These are phyloP conservation scores for Solea senegalensis DNA, from an alignment of 2,113 vertebrate species.

Conservation along the genomic window DNA sequence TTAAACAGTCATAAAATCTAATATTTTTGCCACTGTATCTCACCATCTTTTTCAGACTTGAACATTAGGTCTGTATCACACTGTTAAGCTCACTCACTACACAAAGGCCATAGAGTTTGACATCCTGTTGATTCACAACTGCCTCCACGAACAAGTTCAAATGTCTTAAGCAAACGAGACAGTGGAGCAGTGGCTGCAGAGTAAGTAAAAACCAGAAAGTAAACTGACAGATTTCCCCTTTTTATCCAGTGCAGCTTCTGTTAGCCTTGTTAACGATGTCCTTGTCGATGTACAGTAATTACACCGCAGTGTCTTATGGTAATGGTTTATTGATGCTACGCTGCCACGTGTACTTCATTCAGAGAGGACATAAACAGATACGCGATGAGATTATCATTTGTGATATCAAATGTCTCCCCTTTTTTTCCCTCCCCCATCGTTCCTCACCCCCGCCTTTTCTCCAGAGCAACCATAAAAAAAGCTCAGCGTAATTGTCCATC, in stretches of 20 bases:
- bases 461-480: constrained; percentile 35
- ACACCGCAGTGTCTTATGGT: not conserved
- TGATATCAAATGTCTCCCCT: constrained; percentile 2
- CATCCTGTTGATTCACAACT: no score
- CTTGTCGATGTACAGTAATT: constrained; percentile 1
- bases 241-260: not conserved
- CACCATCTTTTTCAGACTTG: no score
- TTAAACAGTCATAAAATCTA: no score
- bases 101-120: no score
- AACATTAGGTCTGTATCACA: no score
- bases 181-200: no score
- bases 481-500: constrained; percentile 24
- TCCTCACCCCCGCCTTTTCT: not conserved
- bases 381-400: not conserved
- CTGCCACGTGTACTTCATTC: not conserved
- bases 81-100: no score
- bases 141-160: no score
- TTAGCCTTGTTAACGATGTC: not conserved
- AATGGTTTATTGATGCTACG: not conserved
- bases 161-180: no score
- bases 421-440: not conserved
- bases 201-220: not conserved
- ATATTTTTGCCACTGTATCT: no score
- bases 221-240: not conserved
- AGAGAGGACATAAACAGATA: not conserved